Evolutionary conservation across 30 jellyfish, hydroid and myxozoan species (phyloP).

Genomic region (Pseudorhiza aurosa): DNA sequence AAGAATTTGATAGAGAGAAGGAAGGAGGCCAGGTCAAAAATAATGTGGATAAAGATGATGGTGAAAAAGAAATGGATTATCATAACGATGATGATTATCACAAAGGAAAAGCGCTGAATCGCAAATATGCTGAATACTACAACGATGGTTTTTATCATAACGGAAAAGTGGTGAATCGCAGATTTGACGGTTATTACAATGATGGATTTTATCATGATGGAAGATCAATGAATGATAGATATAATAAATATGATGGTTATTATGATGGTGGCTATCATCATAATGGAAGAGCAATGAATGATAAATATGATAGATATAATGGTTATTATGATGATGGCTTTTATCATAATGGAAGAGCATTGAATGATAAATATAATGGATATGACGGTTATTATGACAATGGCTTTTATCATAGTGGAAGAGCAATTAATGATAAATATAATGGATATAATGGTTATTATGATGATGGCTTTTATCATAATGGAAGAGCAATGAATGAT

Average conservation of each 20-base stretch:
- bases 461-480: too few species aligned
- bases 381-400: too few species aligned
- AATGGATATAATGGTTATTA: too few species aligned
- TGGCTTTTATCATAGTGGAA: too few species aligned
- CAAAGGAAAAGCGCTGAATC: not conserved
- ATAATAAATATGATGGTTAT: too few species aligned
- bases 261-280: not conserved
- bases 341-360: too few species aligned
- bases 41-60: not conserved
- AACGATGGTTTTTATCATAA: not conserved
- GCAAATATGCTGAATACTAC: not conserved
- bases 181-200: not conserved
- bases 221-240: not conserved
- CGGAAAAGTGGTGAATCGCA: not conserved
- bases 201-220: not conserved
- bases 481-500: not conserved
- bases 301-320: not conserved
- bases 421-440: too few species aligned
- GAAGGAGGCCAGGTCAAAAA: constrained; percentile 4
- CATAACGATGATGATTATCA: constrained; percentile 14
- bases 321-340: too few species aligned
- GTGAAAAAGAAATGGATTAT: constrained; percentile 2
- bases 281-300: not conserved
- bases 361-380: too few species aligned
- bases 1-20: not conserved